Evolutionary conservation across 2,113 vertebrate species (phyloP), one percentile per base, ranked within the genome.

Genomic region (Petaurus breviceps): DNA sequence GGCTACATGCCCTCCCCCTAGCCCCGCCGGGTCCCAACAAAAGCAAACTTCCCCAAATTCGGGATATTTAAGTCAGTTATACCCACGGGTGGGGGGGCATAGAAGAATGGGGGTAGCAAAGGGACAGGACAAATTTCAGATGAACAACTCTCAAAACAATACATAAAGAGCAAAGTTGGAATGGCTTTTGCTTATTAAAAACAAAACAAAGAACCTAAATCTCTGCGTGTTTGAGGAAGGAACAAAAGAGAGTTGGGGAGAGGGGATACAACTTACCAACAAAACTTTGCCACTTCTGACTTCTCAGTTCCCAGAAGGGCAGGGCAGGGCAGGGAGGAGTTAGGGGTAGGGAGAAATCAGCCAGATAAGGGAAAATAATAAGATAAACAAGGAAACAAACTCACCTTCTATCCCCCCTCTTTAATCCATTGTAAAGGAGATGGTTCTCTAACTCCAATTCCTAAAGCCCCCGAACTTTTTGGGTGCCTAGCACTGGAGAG

Each of bases 351-450:
- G 37, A n/a, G 19, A 93, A 94, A 37, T 0, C 43, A 91, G 93
- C n/a, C 68, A 94, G 49, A 55, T 14, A 0, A 46, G 96, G 96
- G 92, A 92, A 43, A 96, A 95, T 92, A 91, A 61, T 97, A 97
- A 91, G 92, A 94, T 95, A 98, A 90, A 90, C 95, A 97, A 2
- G 95, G 96, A 91, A 92, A 96, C 89, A 95, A 91, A 98, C 98
- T 98, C 98, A 99, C 98, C 99, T 98, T 97, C 96, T 92, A 89
- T 26, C 96, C 95, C 90, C 89, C 97, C 97, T 93, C 61, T 96
- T 92, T 84, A 22, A 84, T 94, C 90, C 98, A 96, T 91, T 96
- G 92, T 3, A 23, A 90, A 43, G 19, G 55, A 47, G 94, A 90
- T 95, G 0, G 11, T n/a, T 89, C 94, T 91, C 94, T 37, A 0